phyloP scores from a whole-genome alignment of 2,888 invertebrate species.

The Drosophila recens region DNA sequence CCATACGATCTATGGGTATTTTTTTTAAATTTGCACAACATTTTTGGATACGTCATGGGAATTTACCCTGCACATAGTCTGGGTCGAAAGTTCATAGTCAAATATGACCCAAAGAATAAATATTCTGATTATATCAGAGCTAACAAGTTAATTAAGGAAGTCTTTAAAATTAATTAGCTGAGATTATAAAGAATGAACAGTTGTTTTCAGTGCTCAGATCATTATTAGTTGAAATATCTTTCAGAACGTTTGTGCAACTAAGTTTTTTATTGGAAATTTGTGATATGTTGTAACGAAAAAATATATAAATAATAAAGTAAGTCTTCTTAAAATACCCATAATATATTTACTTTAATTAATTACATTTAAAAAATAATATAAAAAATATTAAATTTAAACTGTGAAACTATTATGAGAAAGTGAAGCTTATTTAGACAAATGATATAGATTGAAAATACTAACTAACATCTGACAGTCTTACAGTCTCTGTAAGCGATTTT shows the following conservation, averaged over 20 bases:
- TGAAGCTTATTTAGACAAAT: not conserved
- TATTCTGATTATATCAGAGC: not conserved
- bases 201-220: no score
- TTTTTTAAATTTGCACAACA: slow-evolving; percentile 28
- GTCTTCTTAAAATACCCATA: not conserved
- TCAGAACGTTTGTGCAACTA: not conserved
- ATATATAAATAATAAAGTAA: not conserved
- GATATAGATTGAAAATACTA: not conserved
- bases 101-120: not conserved
- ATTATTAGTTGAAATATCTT: not conserved
- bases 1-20: slow-evolving; percentile 13
- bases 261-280: not conserved
- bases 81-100: slow-evolving; percentile 10
- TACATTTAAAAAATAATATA: not conserved
- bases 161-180: not conserved
- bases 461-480: not conserved
- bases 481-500: slow-evolving; percentile 3
- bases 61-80: not conserved
- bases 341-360: not conserved
- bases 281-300: not conserved
- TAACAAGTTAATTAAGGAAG: slow-evolving; percentile 1
- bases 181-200: not conserved
- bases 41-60: not conserved
- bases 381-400: not conserved
- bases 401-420: not conserved